These are phyloP conservation scores for Cottus gobio DNA, from an alignment of 2,113 vertebrate species.

Conservation along the genomic window DNA sequence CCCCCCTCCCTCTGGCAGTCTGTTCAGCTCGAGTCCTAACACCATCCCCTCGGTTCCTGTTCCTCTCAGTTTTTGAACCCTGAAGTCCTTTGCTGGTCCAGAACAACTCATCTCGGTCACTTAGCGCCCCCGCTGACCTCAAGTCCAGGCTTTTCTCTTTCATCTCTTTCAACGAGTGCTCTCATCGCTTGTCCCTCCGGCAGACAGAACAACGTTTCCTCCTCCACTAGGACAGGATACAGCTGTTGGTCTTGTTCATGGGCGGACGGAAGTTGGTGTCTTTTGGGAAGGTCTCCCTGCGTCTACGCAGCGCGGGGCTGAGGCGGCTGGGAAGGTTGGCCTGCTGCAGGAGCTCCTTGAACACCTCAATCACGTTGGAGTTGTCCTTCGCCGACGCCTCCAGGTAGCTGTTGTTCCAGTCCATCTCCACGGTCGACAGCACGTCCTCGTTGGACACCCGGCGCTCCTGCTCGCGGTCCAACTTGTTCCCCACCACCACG, in stretches of 20 bases:
- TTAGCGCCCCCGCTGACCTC: constrained; percentile 3
- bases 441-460: constrained; percentile 84
- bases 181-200: background rate
- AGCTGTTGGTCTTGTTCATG: constrained; percentile 97
- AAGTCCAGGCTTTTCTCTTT: constrained; percentile 17
- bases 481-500: constrained; percentile 92
- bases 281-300: constrained; percentile 91
- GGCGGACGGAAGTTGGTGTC: constrained; percentile 84
- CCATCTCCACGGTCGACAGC: constrained; percentile 88
- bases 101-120: background rate
- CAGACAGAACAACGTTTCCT: background rate
- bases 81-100: constrained; percentile 19
- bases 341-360: constrained; percentile 90
- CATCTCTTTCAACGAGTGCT: constrained; percentile 16
- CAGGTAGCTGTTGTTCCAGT: constrained; percentile 92
- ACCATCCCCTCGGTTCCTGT: background rate
- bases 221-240: constrained; percentile 84
- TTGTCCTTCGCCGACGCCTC: constrained; percentile 92
- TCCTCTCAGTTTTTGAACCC: constrained; percentile 1
- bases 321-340: constrained; percentile 87
- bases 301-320: constrained; percentile 86
- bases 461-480: constrained; percentile 79
- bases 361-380: constrained; percentile 89
- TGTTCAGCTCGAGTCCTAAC: background rate
- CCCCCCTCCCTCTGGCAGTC: background rate